Evolutionary conservation across 2,113 vertebrate genomes (phyloP).

Genomic region (Sceloporus tristichus): DNA sequence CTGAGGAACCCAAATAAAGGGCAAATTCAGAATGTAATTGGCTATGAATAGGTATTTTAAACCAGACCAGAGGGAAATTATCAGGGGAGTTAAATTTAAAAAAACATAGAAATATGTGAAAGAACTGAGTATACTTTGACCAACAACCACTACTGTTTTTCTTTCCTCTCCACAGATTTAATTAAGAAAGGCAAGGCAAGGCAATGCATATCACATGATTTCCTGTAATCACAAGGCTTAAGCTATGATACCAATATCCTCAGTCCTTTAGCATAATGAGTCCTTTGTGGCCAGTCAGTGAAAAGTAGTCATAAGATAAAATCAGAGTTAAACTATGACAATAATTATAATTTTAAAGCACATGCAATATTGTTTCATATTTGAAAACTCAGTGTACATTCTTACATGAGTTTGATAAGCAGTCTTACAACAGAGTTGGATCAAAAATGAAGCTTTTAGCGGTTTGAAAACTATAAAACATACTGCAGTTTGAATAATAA

Average conservation of each 20-base stretch:
- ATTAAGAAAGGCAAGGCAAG: not conserved
- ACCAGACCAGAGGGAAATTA: not conserved
- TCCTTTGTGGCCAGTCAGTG: constrained; percentile 39
- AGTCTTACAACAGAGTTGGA: not conserved
- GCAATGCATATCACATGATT: constrained; percentile 17
- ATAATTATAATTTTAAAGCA: not conserved
- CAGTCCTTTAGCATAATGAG: constrained; percentile 12
- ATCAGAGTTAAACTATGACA: not conserved
- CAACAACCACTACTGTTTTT: not conserved
- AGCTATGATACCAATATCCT: constrained; percentile 30
- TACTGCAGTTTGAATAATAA: constrained; percentile 27
- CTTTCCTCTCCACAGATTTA: not conserved
- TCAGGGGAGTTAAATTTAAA: not conserved
- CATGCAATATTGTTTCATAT: not conserved
- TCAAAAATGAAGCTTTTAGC: not conserved
- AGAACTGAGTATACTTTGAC: constrained; percentile 26
- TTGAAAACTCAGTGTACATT: not conserved
- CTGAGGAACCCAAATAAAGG: not conserved
- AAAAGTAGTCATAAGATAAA: constrained; percentile 24
- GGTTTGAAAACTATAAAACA: not conserved
- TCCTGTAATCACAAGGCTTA: constrained; percentile 36
- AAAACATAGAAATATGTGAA: not conserved
- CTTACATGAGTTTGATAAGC: not conserved
- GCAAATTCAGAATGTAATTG: not conserved
- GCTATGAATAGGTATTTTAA: not conserved